Base-by-base conservation (phyloP, 2,797 vertebrate species). In the Chaunax sp. region DNA sequence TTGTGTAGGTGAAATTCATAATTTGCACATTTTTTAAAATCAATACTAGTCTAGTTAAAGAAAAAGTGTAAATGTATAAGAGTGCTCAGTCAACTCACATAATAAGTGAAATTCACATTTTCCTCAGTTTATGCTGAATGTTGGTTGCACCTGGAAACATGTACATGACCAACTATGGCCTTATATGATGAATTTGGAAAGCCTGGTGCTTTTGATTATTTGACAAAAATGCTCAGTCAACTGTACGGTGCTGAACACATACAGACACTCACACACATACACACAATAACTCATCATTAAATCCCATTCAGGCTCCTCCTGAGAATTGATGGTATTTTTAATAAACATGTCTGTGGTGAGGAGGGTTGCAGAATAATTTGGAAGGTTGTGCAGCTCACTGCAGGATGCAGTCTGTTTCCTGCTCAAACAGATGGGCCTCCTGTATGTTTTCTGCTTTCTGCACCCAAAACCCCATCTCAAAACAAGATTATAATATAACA, bases 361-460 rank as follows among this genome's bases (percentile, higher is more conserved):
- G 55, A 64, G 78, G 62, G 69, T 74, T 77, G 70, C 79, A 79
- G 68, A 77, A 72, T 83, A 77, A 88, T 85, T 81, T 90, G 85
- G 84, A 92, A 72, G 87, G 73, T 80, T 86, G 77, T 81, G 74
- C 77, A 82, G 72, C 82, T 67, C 75, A 52, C 86, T 90, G 87
- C 90, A 94, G 92, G 91, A 94, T 93, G 88, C 91, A 92, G 83
- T 93, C 92, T 93, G 93, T 92, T 94, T 94, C 94, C 92, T 93
- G 92, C 82, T 87, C 78, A 86, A 91, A 87, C 92, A 93, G 91
- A 92, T 94, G 91, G 91, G 83, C 74, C 77, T 81, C 69, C 84
- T 69, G 82, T 75, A 61, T 70, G 69, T 80, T 75, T 78, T 77
- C 72, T 76, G 49, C 68, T 69, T 43, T 81, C 68, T 61, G 56